Evolutionary conservation across 2,113 vertebrate species (phyloP).

Genomic region (Amphiprion ocellaris): DNA sequence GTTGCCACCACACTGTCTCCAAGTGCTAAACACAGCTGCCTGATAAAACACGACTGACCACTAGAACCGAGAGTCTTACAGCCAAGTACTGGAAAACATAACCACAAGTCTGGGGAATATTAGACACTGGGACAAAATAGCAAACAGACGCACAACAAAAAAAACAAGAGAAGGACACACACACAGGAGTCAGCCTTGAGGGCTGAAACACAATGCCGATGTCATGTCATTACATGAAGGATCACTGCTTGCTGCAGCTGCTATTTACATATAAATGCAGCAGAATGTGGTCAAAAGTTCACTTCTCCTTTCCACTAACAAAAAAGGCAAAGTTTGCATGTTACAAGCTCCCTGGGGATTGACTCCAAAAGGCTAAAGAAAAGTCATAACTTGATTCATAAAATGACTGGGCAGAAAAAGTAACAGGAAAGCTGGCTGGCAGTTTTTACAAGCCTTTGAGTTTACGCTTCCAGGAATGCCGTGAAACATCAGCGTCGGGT

Average conservation of each 20-base stretch:
- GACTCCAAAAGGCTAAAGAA: constrained; percentile 3
- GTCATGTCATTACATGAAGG: constrained; percentile 77
- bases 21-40: constrained; percentile 45
- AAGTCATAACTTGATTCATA: constrained; percentile 45
- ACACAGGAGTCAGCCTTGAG: constrained; percentile 33
- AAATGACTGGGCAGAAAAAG: constrained; percentile 46
- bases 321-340: constrained; percentile 9
- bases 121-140: constrained; percentile 34
- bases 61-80: constrained; percentile 40
- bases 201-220: constrained; percentile 59
- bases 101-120: constrained; percentile 40
- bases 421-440: constrained; percentile 46
- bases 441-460: constrained; percentile 58
- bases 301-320: constrained; percentile 36
- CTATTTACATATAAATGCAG: constrained; percentile 80
- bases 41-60: constrained; percentile 59
- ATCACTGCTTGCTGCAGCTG: constrained; percentile 69
- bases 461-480: constrained; percentile 71
- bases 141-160: constrained; percentile 10
- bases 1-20: constrained; percentile 60
- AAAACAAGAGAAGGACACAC: constrained; percentile 27
- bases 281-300: constrained; percentile 81
- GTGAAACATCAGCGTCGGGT: constrained; percentile 71
- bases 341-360: constrained; percentile 15
- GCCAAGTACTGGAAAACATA: constrained; percentile 39